These are phyloP conservation scores for Isurus oxyrinchus DNA, from an alignment of 2,113 vertebrate genomes.

Conservation along the genomic window DNA sequence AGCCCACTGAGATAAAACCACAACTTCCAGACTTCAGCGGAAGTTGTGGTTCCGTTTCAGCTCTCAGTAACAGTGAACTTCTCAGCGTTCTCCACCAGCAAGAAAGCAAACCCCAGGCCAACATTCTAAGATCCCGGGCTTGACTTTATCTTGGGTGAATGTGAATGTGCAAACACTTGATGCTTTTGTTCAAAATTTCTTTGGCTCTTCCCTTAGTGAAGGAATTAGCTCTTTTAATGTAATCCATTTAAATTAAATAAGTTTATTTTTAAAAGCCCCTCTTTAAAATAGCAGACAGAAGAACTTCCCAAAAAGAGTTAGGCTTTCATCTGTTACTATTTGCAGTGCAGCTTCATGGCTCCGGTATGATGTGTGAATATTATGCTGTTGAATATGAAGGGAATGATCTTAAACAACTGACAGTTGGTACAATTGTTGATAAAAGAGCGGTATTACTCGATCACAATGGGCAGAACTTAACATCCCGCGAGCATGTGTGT, in stretches of 20 bases:
- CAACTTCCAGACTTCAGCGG: no score
- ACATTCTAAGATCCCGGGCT: no score
- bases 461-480: no score
- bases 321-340: background rate
- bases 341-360: background rate
- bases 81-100: no score
- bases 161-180: background rate
- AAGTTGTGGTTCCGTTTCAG: no score
- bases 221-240: background rate
- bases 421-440: background rate
- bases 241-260: background rate
- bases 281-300: background rate
- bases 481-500: no score
- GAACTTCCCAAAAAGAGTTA: background rate
- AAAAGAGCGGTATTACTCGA: background rate
- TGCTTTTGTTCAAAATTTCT: background rate
- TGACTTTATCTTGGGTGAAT: background rate
- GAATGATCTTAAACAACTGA: background rate
- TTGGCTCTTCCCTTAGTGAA: background rate
- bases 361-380: background rate
- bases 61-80: no score
- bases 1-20: no score
- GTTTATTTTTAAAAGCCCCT: background rate
- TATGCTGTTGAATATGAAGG: background rate
- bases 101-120: no score